Percentiles rank a stretch among this genome's conserved stretches.
These are phyloP conservation scores for Bergia sp. DNA, from an alignment of 92 coral and sea anemone species.

Conservation along the genomic window DNA sequence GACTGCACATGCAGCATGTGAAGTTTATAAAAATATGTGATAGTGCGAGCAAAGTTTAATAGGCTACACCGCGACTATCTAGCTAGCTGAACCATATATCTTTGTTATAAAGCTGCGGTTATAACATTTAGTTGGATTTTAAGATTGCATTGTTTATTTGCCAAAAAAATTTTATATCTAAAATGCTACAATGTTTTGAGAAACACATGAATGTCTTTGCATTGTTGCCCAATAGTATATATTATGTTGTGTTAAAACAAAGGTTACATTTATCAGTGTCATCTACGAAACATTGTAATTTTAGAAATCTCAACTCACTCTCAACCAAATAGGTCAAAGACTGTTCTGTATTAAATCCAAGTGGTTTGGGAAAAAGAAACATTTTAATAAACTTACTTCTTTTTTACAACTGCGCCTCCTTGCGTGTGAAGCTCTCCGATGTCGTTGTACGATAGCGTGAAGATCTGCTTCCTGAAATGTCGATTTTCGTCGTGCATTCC, in stretches of 20 bases:
- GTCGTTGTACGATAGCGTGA: constrained; percentile 19
- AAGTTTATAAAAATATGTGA: too few relatives aligned
- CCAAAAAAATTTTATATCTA: background rate
- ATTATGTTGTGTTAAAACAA: background rate
- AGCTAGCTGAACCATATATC: too few relatives aligned
- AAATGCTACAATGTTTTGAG: background rate
- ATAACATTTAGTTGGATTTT: background rate
- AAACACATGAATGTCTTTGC: background rate
- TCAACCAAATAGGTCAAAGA: background rate
- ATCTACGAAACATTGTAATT: too few relatives aligned
- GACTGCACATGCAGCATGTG: too few relatives aligned
- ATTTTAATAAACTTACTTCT: background rate
- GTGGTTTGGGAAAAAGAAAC: background rate
- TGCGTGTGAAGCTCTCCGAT: constrained; percentile 5
- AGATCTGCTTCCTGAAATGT: constrained; percentile 19
- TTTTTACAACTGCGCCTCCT: constrained; percentile 24
- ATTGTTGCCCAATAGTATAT: background rate
- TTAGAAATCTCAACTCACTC: too few relatives aligned
- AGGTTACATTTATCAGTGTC: too few relatives aligned
- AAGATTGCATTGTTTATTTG: too few relatives aligned
- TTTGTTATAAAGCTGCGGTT: too few relatives aligned
- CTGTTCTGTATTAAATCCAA: background rate
- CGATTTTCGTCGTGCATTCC: constrained; percentile 17
- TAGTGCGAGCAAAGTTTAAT: too few relatives aligned
- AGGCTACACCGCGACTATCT: too few relatives aligned